These are phyloP conservation scores for Pseudorhiza aurosa DNA, from an alignment of 30 jellyfish, hydroid and myxozoan genomes.

Conservation along the genomic window DNA sequence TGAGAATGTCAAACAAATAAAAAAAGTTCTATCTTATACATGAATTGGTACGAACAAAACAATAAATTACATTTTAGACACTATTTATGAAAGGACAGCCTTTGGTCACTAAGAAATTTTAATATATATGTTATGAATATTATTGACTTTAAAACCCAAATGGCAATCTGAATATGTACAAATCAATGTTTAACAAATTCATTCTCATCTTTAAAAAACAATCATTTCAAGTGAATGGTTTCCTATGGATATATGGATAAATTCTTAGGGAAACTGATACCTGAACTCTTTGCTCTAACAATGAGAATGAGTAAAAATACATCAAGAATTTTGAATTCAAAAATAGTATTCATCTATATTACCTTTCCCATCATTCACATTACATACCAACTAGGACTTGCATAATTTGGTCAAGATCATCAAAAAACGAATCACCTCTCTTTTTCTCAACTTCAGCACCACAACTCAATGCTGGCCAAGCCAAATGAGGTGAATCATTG, in stretches of 20 bases:
- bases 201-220: neutral
- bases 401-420: conserved; percentile 95
- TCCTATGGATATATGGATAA: neutral
- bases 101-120: conserved; percentile 56
- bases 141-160: conserved; percentile 67
- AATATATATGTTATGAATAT: conserved; percentile 38
- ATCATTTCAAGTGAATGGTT: neutral
- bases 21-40: conserved; percentile 37
- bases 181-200: conserved; percentile 23
- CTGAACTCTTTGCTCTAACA: neutral
- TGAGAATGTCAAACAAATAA: conserved; percentile 23
- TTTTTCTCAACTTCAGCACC: conserved; percentile 81
- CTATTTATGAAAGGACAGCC: conserved; percentile 59
- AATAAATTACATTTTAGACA: conserved; percentile 56
- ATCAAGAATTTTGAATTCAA: conserved; percentile 42
- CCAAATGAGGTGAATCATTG: conserved; percentile 48
- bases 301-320: neutral
- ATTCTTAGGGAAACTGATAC: neutral
- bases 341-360: conserved; percentile 25
- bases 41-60: conserved; percentile 53
- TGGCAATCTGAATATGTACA: conserved; percentile 57
- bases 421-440: conserved; percentile 86
- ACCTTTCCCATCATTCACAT: conserved; percentile 20
- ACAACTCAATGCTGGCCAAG: conserved; percentile 71
- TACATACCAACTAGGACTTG: conserved; percentile 96